Base-by-base conservation (phyloP, 2,113 vertebrate species). In the Thunnus maccoyii region DNA sequence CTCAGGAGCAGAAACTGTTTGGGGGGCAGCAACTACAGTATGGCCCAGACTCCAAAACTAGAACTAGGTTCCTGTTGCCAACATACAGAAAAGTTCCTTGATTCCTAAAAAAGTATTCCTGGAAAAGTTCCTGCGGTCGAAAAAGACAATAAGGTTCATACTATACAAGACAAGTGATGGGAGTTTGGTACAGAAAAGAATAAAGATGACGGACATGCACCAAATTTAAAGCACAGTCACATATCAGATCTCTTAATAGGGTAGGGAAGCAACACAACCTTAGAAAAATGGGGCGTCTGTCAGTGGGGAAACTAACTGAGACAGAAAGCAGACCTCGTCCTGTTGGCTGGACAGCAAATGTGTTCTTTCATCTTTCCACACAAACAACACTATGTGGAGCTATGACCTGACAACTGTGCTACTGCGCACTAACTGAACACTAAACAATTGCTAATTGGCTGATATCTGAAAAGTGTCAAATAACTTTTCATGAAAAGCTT, bases 321-420 rank as follows among this genome's bases (percentile, higher is more conserved):
- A 93, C 56, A 86, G 16, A 91, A 91, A 84, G 65, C 88, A 91
- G 85, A 89, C 27, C 2, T 72, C 4, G 3, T 58, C 16, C 76
- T 25, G 41, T 55, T 78, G 72, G 50, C 69, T 76, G 63, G 13
- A 75, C 48, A 76, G 68, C 54, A 83, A 82, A 63, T 44, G 51
- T 58, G 55, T 76, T 80, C 54, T 73, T 85, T 84, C 55, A 78
- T 47, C 68, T 81, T 87, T 86, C 65, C 80, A 83, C 41, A 78
- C 50, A 68, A 80, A 69, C 77, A 80, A 58, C 36, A 48, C 65
- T 32, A 36, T 60, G 47, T 74, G 63, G 44, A 87, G 76, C 50
- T 74, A 80, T 64, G 62, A 60, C 12, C 58, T 75, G 72, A 87
- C 70, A 80, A 52, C 22, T 76, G n/a, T 46, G 72, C 70, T 12